These are phyloP conservation scores for Apocheima hispidaria DNA, from an alignment of 2,888 invertebrate species.

Conservation along the genomic window DNA sequence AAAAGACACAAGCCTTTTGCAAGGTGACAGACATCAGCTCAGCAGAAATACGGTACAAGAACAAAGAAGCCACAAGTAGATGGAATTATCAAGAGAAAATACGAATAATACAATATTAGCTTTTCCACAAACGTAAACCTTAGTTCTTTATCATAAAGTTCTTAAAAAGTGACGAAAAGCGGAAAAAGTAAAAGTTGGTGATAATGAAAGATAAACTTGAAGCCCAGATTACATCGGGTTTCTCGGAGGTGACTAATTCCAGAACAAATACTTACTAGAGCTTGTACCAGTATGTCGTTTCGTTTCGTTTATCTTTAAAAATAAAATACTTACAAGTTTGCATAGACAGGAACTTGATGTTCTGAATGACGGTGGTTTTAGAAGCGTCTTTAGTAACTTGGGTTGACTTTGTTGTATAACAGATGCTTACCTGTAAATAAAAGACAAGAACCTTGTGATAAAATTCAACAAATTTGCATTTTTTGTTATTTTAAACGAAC, in stretches of 20 bases:
- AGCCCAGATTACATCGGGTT: conserved; percentile 44
- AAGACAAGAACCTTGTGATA: conserved; percentile 10
- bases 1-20: too few species aligned
- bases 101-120: conserved; percentile 44
- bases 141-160: conserved; percentile 14
- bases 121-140: conserved; percentile 7
- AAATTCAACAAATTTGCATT: neutral
- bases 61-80: conserved; percentile 52
- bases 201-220: conserved; percentile 50
- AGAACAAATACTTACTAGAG: conserved; percentile 58
- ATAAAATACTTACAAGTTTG: conserved; percentile 11
- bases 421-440: conserved; percentile 38
- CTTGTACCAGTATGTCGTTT: conserved; percentile 26
- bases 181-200: conserved; percentile 38
- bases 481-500: neutral
- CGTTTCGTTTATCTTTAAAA: neutral
- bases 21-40: neutral
- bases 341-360: neutral
- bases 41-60: conserved; percentile 8
- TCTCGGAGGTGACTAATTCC: conserved; percentile 46
- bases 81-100: conserved; percentile 61
- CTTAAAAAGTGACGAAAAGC: conserved; percentile 11
- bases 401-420: neutral
- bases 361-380: too few species aligned
- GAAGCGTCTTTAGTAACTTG: too few species aligned